Evolutionary conservation across 2,888 invertebrate genomes (phyloP).

Genomic region (Stomorhina lunata): DNA sequence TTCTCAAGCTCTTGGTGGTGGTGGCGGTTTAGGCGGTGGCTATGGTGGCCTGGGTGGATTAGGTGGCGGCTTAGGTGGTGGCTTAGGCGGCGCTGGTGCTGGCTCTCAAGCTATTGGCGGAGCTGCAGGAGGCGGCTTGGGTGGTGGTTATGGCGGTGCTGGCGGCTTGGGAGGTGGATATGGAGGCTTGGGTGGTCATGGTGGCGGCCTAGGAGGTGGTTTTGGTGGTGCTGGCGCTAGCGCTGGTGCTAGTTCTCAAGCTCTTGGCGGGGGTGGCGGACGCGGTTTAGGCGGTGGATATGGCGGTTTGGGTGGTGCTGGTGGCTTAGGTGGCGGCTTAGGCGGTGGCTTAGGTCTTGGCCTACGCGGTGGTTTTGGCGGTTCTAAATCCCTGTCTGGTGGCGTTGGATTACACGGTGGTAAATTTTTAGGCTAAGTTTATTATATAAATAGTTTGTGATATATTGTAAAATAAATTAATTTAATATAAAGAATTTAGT

Average conservation of each 20-base stretch:
- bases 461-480: too few relatives aligned
- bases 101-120: conserved; percentile 23
- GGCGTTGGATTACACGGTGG: background rate
- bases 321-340: conserved; percentile 58
- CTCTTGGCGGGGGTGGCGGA: background rate
- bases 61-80: conserved; percentile 67
- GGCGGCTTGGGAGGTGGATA: conserved; percentile 30
- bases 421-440: too few relatives aligned
- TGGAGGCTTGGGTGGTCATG: background rate
- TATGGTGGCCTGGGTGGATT: conserved; percentile 71
- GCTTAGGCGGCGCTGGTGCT: conserved; percentile 40
- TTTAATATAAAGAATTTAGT: too few relatives aligned
- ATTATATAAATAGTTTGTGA: too few relatives aligned
- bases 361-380: conserved; percentile 1
- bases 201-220: too few relatives aligned
- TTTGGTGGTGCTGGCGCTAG: background rate
- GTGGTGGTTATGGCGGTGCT: conserved; percentile 10
- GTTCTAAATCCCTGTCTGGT: conserved; percentile 20
- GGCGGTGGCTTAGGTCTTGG: too few relatives aligned
- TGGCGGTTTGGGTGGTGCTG: conserved; percentile 71
- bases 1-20: background rate
- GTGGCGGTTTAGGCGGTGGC: conserved; percentile 25
- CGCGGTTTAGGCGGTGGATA: conserved; percentile 47
- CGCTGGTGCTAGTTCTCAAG: too few relatives aligned
- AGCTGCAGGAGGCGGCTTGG: too few relatives aligned